Conservation (phyloP, 1,140 invertebrate genomes). For the Drosophila bifasciata region DNA sequence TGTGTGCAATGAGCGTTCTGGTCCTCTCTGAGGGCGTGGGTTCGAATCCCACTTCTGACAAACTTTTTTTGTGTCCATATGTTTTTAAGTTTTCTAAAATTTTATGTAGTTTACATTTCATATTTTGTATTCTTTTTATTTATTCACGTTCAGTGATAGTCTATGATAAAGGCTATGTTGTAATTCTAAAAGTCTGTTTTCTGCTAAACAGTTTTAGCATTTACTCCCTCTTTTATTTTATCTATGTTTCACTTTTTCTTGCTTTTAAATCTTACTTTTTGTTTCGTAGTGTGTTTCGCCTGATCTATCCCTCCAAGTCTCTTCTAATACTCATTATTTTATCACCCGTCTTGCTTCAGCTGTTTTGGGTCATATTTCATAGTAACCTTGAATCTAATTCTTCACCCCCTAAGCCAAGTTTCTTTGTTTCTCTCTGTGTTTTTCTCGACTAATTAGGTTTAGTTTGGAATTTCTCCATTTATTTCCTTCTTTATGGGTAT, state of each 20-base stretch:
- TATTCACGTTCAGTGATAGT: too few species aligned
- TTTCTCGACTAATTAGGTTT: constrained; percentile 53
- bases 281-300: background rate
- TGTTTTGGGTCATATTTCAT: constrained; percentile 1
- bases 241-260: too few species aligned
- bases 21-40: constrained; percentile 93
- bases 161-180: too few species aligned
- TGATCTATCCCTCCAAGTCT: too few species aligned
- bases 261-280: background rate
- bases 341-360: constrained; percentile 30
- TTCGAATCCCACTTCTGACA: constrained; percentile 95
- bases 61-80: constrained; percentile 81
- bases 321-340: background rate
- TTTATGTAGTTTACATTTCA: too few species aligned
- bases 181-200: too few species aligned
- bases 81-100: background rate
- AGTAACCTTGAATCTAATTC: constrained; percentile 16
- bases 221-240: too few species aligned
- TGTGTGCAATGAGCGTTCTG: constrained; percentile 86
- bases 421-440: constrained; percentile 1
- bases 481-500: constrained; percentile 26
- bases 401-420: constrained; percentile 21
- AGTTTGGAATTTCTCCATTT: constrained; percentile 17
- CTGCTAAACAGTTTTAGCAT: too few species aligned
- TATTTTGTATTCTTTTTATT: too few species aligned